These are phyloP conservation scores for Melanerpes formicivorus DNA, from an alignment of 2,113 vertebrate species.

Conservation along the genomic window DNA sequence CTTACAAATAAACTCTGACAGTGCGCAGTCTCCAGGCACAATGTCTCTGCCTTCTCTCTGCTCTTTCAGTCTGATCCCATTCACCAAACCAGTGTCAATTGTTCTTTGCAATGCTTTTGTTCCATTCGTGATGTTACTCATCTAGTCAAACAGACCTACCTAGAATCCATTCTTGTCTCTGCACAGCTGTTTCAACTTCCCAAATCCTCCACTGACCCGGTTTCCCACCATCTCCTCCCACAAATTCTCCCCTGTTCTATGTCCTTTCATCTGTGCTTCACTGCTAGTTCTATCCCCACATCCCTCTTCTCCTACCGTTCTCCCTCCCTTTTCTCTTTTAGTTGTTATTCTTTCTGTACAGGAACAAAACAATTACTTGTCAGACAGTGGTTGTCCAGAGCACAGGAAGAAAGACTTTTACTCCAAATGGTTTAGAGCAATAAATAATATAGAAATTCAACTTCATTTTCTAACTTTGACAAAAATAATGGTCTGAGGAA, in stretches of 20 bases:
- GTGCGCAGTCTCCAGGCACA: background rate
- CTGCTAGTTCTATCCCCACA: background rate
- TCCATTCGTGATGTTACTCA: background rate
- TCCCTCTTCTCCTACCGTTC: background rate
- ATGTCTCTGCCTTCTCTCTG: background rate
- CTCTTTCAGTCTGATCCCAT: background rate
- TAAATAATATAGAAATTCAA: background rate
- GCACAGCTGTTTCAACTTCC: background rate
- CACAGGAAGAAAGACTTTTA: background rate
- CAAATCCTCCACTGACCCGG: background rate
- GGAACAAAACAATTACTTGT: background rate
- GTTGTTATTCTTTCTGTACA: background rate
- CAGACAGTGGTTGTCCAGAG: background rate
- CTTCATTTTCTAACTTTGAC: background rate
- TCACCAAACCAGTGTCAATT: background rate
- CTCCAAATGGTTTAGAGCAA: background rate
- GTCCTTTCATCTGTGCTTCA: background rate
- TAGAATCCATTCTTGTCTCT: background rate
- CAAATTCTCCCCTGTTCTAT: background rate
- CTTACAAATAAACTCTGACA: background rate
- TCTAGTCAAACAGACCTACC: background rate
- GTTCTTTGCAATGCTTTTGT: background rate
- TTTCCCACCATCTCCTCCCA: background rate
- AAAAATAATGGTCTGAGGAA: background rate
- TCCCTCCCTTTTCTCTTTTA: background rate